Percentiles rank a stretch among this genome's conserved stretches.
phyloP scores from a whole-genome alignment of 1,140 invertebrate species.

The Drosophila yakuba region DNA sequence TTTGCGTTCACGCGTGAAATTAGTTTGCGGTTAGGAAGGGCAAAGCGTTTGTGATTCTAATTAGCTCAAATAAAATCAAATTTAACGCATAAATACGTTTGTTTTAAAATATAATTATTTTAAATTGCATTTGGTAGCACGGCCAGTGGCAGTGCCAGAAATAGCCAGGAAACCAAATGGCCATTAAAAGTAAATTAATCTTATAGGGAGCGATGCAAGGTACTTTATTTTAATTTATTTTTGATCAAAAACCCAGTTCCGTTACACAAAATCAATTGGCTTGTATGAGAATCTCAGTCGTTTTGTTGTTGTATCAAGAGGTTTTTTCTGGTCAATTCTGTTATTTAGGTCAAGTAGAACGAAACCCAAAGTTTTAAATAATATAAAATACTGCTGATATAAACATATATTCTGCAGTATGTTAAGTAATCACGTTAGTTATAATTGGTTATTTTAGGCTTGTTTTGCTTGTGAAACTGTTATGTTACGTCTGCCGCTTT shows the following conservation, averaged over 20 bases:
- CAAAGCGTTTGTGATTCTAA: constrained; percentile 44
- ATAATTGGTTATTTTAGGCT: not conserved
- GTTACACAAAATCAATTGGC: constrained; percentile 8
- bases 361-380: no score
- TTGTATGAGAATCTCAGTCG: not conserved
- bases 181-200: constrained; percentile 52
- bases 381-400: no score
- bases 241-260: not conserved
- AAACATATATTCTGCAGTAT: no score
- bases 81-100: constrained; percentile 46
- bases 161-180: constrained; percentile 11
- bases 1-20: constrained; percentile 57
- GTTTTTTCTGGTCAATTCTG: no score
- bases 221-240: not conserved
- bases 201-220: not conserved
- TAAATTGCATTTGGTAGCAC: constrained; percentile 18
- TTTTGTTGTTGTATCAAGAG: no score
- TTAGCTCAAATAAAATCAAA: constrained; percentile 64
- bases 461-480: not conserved
- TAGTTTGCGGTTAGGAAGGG: constrained; percentile 48
- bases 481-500: not conserved
- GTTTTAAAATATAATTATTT: constrained; percentile 45
- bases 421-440: no score
- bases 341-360: no score
- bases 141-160: constrained; percentile 4